Conservation (phyloP, 1,140 invertebrate genomes). For the Macrocentrus cingulum region DNA sequence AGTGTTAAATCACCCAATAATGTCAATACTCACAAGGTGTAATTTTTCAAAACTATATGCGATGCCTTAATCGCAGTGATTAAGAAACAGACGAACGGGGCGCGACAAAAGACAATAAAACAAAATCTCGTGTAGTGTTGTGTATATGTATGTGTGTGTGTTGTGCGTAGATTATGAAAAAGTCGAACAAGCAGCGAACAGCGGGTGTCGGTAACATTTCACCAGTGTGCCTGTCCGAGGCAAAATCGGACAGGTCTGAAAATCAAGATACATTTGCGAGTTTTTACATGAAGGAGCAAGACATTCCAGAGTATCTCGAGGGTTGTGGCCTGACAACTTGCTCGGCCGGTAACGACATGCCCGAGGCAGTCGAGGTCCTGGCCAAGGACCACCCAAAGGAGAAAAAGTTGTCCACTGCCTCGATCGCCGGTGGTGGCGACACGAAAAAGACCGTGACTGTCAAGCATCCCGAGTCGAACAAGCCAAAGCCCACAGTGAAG, state of each 20-base stretch:
- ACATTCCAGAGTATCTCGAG: slow-evolving; percentile 55
- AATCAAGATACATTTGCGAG: slow-evolving; percentile 37
- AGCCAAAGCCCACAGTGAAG: slow-evolving; percentile 89
- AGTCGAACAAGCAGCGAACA: slow-evolving; percentile 47
- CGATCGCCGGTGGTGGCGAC: slow-evolving; percentile 65
- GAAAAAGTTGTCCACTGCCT: slow-evolving; percentile 79
- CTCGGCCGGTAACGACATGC: slow-evolving; percentile 46
- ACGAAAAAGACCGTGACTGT: slow-evolving; percentile 88
- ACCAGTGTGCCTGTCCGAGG: slow-evolving; percentile 46
- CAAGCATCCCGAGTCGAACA: slow-evolving; percentile 92
- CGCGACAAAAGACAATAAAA: too few relatives aligned
- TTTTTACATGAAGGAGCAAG: slow-evolving; percentile 56
- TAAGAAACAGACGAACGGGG: too few relatives aligned
- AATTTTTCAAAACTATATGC: slow-evolving; percentile 33
- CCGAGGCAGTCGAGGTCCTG: slow-evolving; percentile 44
- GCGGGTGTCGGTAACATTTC: slow-evolving; percentile 51
- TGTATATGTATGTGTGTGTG: neutral
- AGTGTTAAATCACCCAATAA: slow-evolving; percentile 39
- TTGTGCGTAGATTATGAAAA: slow-evolving; percentile 52
- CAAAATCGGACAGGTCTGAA: slow-evolving; percentile 40
- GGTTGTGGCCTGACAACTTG: slow-evolving; percentile 52
- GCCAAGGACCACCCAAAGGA: slow-evolving; percentile 62
- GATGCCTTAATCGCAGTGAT: slow-evolving; percentile 32
- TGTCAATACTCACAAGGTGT: slow-evolving; percentile 39
- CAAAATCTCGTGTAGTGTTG: neutral